Conservation (phyloP, 2,113 vertebrate species). For the Catharus bicknelli region DNA sequence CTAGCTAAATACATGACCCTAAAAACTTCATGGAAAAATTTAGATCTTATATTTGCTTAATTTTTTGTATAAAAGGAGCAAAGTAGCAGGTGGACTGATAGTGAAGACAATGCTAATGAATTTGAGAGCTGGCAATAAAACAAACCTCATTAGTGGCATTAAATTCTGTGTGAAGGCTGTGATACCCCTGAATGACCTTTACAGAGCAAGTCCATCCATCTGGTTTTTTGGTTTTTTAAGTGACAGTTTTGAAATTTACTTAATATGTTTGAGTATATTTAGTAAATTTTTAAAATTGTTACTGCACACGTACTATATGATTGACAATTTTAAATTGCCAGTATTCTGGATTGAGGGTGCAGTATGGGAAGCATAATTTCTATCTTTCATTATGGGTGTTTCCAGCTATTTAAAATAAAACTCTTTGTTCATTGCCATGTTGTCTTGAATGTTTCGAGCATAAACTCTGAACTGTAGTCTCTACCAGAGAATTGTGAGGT, state of each 20-base stretch:
- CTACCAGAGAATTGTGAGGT: background rate
- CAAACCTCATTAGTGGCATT: background rate
- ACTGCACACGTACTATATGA: background rate
- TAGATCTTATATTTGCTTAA: background rate
- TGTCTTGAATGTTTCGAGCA: background rate
- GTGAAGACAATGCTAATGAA: background rate
- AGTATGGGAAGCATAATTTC: background rate
- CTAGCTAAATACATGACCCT: background rate
- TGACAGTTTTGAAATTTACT: background rate
- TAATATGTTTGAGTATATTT: background rate
- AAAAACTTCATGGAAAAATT: background rate
- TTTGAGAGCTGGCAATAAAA: conserved; percentile 35
- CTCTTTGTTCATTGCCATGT: background rate
- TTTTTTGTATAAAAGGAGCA: background rate
- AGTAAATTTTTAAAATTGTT: background rate
- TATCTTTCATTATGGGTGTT: background rate
- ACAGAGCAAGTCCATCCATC: background rate
- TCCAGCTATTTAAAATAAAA: background rate
- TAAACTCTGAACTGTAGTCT: background rate
- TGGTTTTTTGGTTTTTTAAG: background rate
- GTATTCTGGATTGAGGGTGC: background rate
- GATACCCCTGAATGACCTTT: background rate
- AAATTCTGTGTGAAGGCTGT: background rate
- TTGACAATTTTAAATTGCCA: background rate
- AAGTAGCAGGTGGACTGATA: background rate